These are phyloP conservation scores for Amphibalanus amphitrite DNA, from an alignment of 1,140 invertebrate species.

Conservation along the genomic window DNA sequence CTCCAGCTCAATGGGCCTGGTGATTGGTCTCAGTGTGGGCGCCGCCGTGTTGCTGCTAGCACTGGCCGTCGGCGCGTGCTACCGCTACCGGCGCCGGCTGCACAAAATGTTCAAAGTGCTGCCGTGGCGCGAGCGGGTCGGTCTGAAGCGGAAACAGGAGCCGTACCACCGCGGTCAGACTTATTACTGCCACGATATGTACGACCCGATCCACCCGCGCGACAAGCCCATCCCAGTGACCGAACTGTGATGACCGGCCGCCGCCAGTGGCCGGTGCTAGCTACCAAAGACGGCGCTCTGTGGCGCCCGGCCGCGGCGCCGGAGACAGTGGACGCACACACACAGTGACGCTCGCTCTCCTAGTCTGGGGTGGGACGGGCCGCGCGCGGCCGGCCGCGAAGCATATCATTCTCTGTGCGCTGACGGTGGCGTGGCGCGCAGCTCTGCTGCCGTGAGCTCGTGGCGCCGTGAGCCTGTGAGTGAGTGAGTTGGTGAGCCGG, in stretches of 20 bases:
- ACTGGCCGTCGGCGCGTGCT: not conserved
- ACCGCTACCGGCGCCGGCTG: not conserved
- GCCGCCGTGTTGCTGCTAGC: not conserved
- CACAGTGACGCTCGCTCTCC: not conserved
- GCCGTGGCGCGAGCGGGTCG: slow-evolving; percentile 3
- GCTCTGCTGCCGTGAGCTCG: too few species aligned
- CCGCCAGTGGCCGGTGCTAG: not conserved
- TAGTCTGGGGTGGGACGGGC: not conserved
- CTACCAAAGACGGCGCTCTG: not conserved
- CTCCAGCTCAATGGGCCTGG: not conserved
- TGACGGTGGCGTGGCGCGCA: too few species aligned
- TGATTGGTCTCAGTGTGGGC: not conserved
- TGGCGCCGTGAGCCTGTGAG: too few species aligned
- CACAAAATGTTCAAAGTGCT: not conserved
- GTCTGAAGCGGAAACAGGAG: not conserved
- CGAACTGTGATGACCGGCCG: not conserved
- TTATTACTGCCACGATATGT: slow-evolving; percentile 2
- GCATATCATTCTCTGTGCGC: not conserved
- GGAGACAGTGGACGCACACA: not conserved
- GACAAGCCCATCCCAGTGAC: not conserved
- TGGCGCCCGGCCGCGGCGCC: too few species aligned
- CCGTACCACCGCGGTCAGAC: not conserved
- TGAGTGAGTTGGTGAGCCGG: too few species aligned
- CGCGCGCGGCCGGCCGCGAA: not conserved
- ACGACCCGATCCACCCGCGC: not conserved